Evolutionary conservation across 2,797 vertebrate genomes (phyloP).

Genomic region (Melanotaenia pygmaea): DNA sequence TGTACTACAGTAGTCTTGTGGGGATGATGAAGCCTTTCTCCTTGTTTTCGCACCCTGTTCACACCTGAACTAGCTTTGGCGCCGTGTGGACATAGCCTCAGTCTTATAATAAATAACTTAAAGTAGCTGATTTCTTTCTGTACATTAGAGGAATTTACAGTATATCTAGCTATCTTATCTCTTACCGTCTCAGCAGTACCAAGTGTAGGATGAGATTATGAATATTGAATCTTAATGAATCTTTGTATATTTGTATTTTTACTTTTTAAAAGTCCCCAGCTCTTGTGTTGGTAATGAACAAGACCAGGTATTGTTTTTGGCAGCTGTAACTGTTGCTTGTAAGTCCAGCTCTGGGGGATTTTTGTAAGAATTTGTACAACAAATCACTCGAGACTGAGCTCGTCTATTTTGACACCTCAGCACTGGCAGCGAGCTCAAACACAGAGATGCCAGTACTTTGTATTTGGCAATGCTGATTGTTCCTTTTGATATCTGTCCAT

Average conservation of each 20-base stretch:
- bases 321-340: not conserved
- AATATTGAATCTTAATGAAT: not conserved
- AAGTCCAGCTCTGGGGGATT: conserved; percentile 11
- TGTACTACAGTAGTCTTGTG: no score
- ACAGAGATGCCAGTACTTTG: conserved; percentile 43
- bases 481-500: conserved; percentile 43
- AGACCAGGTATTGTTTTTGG: conserved; percentile 14
- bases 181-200: not conserved
- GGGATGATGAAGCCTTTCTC: no score
- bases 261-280: not conserved
- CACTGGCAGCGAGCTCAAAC: conserved; percentile 29
- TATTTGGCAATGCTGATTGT: conserved; percentile 46
- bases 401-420: conserved; percentile 32
- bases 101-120: not conserved
- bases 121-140: not conserved
- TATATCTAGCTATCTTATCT: not conserved
- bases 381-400: conserved; percentile 19
- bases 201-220: not conserved
- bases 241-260: conserved; percentile 2
- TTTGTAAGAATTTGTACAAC: conserved; percentile 5
- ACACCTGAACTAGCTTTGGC: no score
- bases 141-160: not conserved
- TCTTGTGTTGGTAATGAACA: not conserved
- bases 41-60: no score
- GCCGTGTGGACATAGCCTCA: no score